These are phyloP conservation scores for Leptothorax acervorum DNA, from an alignment of 2,888 invertebrate genomes.

Conservation along the genomic window DNA sequence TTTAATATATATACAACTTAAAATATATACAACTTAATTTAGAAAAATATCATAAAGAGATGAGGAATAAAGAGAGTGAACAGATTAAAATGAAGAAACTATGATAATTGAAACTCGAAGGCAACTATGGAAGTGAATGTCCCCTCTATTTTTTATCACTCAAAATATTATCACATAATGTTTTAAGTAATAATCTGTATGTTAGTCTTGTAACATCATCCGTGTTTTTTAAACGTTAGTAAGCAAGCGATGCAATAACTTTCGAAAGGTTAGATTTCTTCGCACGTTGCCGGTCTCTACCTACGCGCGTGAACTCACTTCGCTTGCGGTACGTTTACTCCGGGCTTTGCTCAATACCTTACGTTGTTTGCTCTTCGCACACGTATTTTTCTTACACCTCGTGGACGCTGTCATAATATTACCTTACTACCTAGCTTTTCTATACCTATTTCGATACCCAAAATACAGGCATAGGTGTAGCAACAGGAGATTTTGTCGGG, in stretches of 20 bases:
- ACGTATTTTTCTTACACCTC: constrained; percentile 69
- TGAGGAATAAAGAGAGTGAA: neutral
- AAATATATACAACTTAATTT: neutral
- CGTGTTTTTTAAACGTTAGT: constrained; percentile 5
- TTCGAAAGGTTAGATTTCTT: constrained; percentile 64
- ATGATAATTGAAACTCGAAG: neutral
- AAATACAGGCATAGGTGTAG: neutral
- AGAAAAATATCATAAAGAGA: neutral
- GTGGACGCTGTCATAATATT: constrained; percentile 62
- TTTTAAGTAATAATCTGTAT: constrained; percentile 22
- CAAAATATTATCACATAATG: neutral
- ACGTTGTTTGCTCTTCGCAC: constrained; percentile 68
- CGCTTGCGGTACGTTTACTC: constrained; percentile 55
- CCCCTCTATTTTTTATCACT: neutral
- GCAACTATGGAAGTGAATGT: neutral
- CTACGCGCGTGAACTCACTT: constrained; percentile 65
- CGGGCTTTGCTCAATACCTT: constrained; percentile 70
- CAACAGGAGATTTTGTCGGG: neutral
- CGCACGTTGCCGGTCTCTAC: constrained; percentile 47
- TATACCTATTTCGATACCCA: constrained; percentile 1
- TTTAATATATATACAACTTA: neutral
- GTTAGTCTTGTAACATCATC: constrained; percentile 22
- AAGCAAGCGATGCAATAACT: constrained; percentile 53
- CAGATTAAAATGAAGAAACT: neutral
- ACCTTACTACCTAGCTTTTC: constrained; percentile 50